Evolutionary conservation across 2,113 vertebrate genomes (phyloP), one percentile per base, ranked within the genome.

Genomic region (Rhegmatorhina hoffmannsi): DNA sequence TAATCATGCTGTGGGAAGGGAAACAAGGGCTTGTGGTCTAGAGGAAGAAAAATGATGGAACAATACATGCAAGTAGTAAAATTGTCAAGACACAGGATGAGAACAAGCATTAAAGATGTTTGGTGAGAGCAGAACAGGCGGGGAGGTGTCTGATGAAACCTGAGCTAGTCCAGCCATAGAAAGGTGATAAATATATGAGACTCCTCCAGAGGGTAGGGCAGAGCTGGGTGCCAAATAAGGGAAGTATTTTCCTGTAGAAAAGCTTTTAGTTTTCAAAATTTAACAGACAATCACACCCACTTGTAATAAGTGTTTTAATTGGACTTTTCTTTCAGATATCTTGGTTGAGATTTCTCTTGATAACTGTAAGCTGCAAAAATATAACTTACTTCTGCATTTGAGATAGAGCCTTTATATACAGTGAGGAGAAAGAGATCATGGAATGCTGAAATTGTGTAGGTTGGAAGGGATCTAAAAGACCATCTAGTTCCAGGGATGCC

Each of bases 131-230:
- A 56, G 64, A 77, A 47, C 5, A 62, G 21, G 66, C 17, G 29
- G 40, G 40, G 78, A 46, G 60, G 36, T 2, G 0, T 12, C 6
- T 26, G 47, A 11, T 62, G 36, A 69, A 62, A 43, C 55, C 4
- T 11, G 17, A 67, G 24, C 28, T 25, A 52, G 11, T n/a, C n/a
- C n/a, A 13, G 55, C 55, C 34, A 23, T 50, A 70, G 80, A 81
- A 60, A 36, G 11, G 33, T 6, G 1, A 38, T 69, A 26, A 56
- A n/a, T 26, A 2, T 2, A 17, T 31, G 1, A 21, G 5, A 66
- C 38, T 69, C 15, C 6, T 49, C 10, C 19, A 14, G 44, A 46
- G 17, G 7, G 2, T 13, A 28, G 3, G 14, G 31, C 44, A 74
- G 38, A 52, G 23, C 16, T 75, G 33, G 33, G 50, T 70, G 67